Conservation (phyloP, 37 sponge, comb jelly and placozoan genomes). For the Geodia barretti region DNA sequence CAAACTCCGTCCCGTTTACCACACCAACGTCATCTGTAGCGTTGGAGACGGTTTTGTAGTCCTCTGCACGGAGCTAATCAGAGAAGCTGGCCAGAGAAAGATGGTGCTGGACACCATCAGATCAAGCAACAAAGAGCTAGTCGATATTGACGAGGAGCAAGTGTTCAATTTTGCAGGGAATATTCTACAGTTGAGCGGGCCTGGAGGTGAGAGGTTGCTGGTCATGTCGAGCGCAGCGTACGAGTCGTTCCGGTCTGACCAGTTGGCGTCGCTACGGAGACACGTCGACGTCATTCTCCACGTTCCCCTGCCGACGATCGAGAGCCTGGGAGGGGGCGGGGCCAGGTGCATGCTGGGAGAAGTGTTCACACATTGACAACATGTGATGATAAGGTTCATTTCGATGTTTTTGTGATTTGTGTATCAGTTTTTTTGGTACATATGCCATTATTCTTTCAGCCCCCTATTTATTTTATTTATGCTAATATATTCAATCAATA, state of each 20-base stretch:
- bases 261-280: neutral
- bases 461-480: too few species aligned
- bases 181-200: constrained; percentile 42
- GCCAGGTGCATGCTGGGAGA: constrained; percentile 85
- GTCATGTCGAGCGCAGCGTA: constrained; percentile 73
- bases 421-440: neutral
- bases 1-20: constrained; percentile 55
- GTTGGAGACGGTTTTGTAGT: constrained; percentile 51
- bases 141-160: constrained; percentile 38
- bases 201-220: constrained; percentile 25
- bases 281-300: constrained; percentile 28
- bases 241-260: constrained; percentile 23
- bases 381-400: neutral
- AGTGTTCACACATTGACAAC: constrained; percentile 55
- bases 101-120: constrained; percentile 20
- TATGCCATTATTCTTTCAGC: neutral
- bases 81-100: constrained; percentile 13
- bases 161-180: constrained; percentile 53
- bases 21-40: constrained; percentile 82
- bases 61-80: constrained; percentile 63
- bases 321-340: constrained; percentile 77
- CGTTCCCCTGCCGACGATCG: constrained; percentile 46
- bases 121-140: constrained; percentile 22
- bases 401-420: neutral
- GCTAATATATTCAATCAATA: too few species aligned